Conservation (phyloP, 2,113 vertebrate species). For the Pluvianellus socialis region DNA sequence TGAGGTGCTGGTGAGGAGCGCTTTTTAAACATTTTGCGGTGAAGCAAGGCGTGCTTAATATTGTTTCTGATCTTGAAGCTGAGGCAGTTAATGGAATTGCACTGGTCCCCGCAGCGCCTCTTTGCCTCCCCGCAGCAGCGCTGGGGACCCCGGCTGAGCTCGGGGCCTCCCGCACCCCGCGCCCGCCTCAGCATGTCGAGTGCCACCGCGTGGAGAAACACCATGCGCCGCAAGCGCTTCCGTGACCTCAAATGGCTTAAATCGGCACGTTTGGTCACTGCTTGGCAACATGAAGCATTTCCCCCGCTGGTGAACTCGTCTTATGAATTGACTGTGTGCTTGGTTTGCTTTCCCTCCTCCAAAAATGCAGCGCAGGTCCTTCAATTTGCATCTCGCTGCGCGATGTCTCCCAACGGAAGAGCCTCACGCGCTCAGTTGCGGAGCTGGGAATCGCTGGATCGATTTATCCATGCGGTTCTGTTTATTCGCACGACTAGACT, state of each 20-base stretch:
- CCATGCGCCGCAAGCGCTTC: fast-evolving
- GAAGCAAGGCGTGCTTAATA: not conserved
- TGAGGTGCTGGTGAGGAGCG: not conserved
- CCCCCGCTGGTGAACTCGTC: not conserved
- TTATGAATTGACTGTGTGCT: too few relatives aligned
- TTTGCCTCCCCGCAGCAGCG: not conserved
- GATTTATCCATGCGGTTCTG: not conserved
- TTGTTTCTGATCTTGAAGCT: not conserved
- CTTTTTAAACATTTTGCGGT: fast-evolving
- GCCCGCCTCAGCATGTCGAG: not conserved
- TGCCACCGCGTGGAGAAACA: not conserved
- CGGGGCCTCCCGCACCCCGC: too few relatives aligned
- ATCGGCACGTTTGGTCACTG: fast-evolving
- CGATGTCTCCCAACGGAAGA: not conserved
- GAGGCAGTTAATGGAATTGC: fast-evolving
- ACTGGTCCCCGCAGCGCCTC: fast-evolving
- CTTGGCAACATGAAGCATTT: not conserved
- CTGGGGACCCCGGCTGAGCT: not conserved
- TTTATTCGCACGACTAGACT: not conserved
- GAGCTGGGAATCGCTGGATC: not conserved
- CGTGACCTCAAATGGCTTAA: fast-evolving
- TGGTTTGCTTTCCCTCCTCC: not conserved
- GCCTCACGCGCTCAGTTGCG: fast-evolving
- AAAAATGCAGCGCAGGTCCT: too few relatives aligned
- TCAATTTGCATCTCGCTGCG: not conserved